Conservation (phyloP, 2,888 invertebrate species). For the Morpho achilles region DNA sequence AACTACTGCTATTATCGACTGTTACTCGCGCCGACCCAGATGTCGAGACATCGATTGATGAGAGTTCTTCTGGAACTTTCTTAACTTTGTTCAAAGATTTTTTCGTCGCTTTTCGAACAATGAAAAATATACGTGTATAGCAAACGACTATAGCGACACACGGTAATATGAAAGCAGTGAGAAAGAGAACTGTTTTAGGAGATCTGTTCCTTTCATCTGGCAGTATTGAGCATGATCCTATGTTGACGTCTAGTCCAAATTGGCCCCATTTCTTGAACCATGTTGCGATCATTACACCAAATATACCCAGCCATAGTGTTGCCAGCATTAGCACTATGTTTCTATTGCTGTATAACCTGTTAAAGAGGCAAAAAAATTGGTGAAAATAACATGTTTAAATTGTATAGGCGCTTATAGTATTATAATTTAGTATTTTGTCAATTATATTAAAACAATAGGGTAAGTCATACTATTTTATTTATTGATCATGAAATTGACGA, state of each 20-base stretch:
- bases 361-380: slow-evolving; percentile 6
- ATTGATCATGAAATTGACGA: no score
- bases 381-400: not conserved
- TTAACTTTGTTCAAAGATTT: slow-evolving; percentile 67
- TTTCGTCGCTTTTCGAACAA: slow-evolving; percentile 84
- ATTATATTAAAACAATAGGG: no score
- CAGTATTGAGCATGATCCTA: slow-evolving; percentile 90
- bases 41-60: slow-evolving; percentile 28
- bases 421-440: no score
- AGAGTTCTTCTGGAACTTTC: slow-evolving; percentile 36
- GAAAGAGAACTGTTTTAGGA: slow-evolving; percentile 88
- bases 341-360: slow-evolving; percentile 83
- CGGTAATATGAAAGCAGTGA: slow-evolving; percentile 90
- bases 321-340: slow-evolving; percentile 85
- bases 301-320: slow-evolving; percentile 84
- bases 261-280: slow-evolving; percentile 87
- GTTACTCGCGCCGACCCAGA: slow-evolving; percentile 24
- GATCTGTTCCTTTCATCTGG: slow-evolving; percentile 82
- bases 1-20: slow-evolving; percentile 20
- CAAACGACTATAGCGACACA: slow-evolving; percentile 90
- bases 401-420: not conserved
- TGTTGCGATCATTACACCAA: slow-evolving; percentile 84
- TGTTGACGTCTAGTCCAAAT: slow-evolving; percentile 85
- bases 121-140: slow-evolving; percentile 90
- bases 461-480: no score